A percentile compares a stretch with the other conserved stretches of the same genome.
phyloP scores from a whole-genome alignment of 2,797 vertebrate genomes.

The Lutjanus campechanus region DNA sequence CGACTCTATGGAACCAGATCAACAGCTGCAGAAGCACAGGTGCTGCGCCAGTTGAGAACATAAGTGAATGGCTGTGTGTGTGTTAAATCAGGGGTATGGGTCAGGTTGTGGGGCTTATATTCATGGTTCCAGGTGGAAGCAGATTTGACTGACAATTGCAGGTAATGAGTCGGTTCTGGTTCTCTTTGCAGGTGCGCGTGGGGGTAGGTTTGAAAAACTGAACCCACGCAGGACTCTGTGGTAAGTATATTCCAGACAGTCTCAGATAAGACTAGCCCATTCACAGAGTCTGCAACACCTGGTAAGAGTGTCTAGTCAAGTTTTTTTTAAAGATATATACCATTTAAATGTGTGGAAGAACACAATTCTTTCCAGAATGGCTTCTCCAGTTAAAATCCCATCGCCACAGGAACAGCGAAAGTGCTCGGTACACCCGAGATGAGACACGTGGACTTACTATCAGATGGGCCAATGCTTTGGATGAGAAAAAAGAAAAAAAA shows the following conservation, averaged over 20 bases:
- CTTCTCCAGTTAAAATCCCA: conserved; percentile 1
- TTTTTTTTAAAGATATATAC: background rate
- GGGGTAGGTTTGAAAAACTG: too few relatives aligned
- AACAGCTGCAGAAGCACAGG: too few relatives aligned
- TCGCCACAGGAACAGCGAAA: background rate
- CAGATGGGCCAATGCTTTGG: conserved; percentile 21
- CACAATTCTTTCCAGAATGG: background rate
- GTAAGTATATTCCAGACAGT: background rate
- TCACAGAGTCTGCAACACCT: conserved; percentile 8
- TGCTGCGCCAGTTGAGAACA: too few relatives aligned
- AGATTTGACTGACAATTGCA: too few relatives aligned
- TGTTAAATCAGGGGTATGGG: too few relatives aligned
- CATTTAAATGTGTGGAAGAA: background rate
- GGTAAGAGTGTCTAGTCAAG: background rate
- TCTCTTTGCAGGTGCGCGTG: too few relatives aligned
- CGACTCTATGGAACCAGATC: too few relatives aligned
- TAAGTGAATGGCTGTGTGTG: too few relatives aligned
- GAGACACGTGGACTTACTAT: background rate
- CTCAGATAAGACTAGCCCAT: background rate
- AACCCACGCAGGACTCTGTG: too few relatives aligned
- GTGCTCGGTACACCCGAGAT: background rate
- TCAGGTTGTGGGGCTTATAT: too few relatives aligned
- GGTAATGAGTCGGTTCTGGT: too few relatives aligned
- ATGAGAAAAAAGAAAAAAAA: background rate
- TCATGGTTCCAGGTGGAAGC: too few relatives aligned